Base-by-base conservation (phyloP, 1,140 invertebrate genomes). In the Leptoteleia sp. region DNA sequence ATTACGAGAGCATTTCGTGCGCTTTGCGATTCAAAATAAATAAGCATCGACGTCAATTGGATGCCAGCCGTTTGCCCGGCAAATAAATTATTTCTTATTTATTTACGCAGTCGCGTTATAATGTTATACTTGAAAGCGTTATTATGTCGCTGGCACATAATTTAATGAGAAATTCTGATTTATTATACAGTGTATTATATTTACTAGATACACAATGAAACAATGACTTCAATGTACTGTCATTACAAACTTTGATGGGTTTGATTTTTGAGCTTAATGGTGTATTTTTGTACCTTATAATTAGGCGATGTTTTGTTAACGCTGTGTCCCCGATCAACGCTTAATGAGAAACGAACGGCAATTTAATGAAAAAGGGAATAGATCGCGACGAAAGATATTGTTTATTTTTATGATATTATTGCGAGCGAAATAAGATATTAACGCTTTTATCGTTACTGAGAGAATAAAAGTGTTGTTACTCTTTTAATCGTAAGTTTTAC, bases 221-320 rank as follows among this genome's bases (percentile, higher is more conserved):
- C 59, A 72, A 62, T 62, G 47, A 54, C 35, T 62, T 37, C 50
- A 48, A 59, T 65, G 40, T 11, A 38, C 47, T 45, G 64, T 68
- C 55, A 68, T 68, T 68, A 68, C 40, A 16, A 54, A 76, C 55
- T 67, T 55, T 55, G 55, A 62, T 76, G 19, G 62, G 48, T 62
- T 76, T 47, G 40, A 68, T 54, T 76, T 76, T 68, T 76, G 33
- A 25, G 16, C 25, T 55, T 54, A 61, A 76, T 67, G 22, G 33
- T 4, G n/a, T 17, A 64, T 73, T 71, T 64, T 76, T 76, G 62
- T 61, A 17, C 6, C 22, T 6, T 25, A 25, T 72, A 72, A 72
- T 72, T 72, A 62, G 57, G 31, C 47, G 40, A 35, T 62, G 40
- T 72, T 72, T 72, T 72, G 50, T 62, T 40, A 2, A 13, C 42